phyloP scores from a whole-genome alignment of 2,888 invertebrate genomes.

The Phrixothrix hirtus region DNA sequence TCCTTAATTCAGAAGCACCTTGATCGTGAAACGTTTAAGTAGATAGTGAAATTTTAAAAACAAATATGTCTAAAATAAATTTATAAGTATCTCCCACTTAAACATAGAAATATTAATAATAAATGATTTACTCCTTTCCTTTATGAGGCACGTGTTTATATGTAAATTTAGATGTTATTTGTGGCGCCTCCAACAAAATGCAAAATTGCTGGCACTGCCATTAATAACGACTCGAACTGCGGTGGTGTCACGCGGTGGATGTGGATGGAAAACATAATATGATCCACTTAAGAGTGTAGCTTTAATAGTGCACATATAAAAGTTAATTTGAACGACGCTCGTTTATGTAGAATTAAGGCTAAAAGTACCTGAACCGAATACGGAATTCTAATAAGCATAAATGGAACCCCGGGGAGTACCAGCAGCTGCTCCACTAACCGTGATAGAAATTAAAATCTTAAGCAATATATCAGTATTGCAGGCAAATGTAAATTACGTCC shows the following conservation, averaged over 20 bases:
- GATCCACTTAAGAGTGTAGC: constrained; percentile 3
- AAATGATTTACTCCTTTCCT: too few species aligned
- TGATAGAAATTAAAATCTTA: constrained; percentile 27
- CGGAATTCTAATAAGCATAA: constrained; percentile 31
- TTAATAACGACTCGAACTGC: not conserved
- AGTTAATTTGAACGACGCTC: constrained; percentile 30
- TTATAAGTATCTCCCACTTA: too few species aligned
- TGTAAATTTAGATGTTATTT: not conserved
- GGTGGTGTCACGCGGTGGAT: not conserved
- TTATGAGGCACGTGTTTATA: not conserved
- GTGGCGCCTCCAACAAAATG: not conserved
- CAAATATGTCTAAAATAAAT: too few species aligned
- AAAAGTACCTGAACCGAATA: constrained; percentile 25
- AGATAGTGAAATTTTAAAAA: too few species aligned
- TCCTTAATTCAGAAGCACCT: too few species aligned
- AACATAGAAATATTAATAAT: too few species aligned
- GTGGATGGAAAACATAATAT: not conserved
- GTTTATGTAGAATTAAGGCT: constrained; percentile 29
- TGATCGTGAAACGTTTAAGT: too few species aligned
- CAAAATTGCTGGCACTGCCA: not conserved
- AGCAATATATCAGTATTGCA: constrained; percentile 10
- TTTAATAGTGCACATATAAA: constrained; percentile 21
- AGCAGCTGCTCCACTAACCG: constrained; percentile 25
- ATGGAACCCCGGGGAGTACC: constrained; percentile 19
- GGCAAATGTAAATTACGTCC: not conserved